A percentile compares a stretch with the other conserved stretches of the same genome.
phyloP scores from a whole-genome alignment of 2,113 vertebrate species.

The Probosciger aterrimus region DNA sequence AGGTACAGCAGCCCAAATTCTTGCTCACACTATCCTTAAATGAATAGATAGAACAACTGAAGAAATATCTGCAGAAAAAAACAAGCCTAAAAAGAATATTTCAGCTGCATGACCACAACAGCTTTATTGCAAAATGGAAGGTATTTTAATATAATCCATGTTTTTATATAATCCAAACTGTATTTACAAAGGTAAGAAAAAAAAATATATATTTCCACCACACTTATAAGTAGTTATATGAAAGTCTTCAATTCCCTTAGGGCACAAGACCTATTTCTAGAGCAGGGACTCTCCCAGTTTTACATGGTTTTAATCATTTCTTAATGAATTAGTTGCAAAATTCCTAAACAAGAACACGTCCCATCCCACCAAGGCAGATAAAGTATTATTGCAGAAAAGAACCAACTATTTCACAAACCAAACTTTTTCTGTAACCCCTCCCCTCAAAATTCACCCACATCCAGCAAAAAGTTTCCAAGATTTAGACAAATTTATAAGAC shows the following conservation, averaged over 20 bases:
- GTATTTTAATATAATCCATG: not conserved
- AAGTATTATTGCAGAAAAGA: not conserved
- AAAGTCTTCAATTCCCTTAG: not conserved
- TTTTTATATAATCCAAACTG: no score
- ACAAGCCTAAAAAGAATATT: not conserved
- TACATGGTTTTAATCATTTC: not conserved
- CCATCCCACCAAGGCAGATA: not conserved
- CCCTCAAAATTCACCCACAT: not conserved
- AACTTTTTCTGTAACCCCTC: not conserved
- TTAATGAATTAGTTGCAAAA: not conserved
- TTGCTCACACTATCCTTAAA: not conserved
- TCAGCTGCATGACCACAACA: not conserved
- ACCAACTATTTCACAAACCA: not conserved
- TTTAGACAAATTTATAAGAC: not conserved
- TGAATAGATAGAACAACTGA: not conserved
- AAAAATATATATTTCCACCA: not conserved
- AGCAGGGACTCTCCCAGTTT: not conserved
- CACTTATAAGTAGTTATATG: not conserved
- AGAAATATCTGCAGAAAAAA: not conserved
- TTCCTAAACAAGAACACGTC: not conserved
- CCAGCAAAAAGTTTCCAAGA: not conserved
- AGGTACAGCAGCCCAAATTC: not conserved
- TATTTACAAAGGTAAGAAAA: not conserved
- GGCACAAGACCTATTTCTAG: not conserved
- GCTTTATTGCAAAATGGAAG: not conserved